A percentile compares a stretch with the other conserved stretches of the same genome.
These are phyloP conservation scores for Rhynchomys soricoides DNA, from an alignment of 2,113 vertebrate species.

Conservation along the genomic window DNA sequence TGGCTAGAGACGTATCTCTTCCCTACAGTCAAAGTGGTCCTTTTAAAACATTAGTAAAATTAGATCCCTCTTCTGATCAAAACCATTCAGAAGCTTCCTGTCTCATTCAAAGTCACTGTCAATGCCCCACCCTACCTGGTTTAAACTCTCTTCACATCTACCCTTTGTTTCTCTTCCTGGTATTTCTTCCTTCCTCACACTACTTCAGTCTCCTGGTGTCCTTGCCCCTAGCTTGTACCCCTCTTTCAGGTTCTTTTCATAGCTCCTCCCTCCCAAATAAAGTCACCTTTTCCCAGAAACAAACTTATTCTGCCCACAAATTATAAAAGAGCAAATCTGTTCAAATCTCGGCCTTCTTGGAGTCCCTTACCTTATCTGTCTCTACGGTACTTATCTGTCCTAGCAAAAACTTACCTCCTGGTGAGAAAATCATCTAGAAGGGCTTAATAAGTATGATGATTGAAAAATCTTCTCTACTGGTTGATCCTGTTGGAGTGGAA, in stretches of 20 bases:
- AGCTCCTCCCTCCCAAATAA: not conserved
- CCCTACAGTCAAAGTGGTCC: not conserved
- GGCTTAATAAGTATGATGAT: conserved; percentile 41
- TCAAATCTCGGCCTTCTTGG: not conserved
- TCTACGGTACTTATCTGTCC: conserved; percentile 5
- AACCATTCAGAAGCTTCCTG: not conserved
- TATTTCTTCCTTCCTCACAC: not conserved
- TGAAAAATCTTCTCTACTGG: conserved; percentile 49
- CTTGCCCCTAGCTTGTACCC: not conserved
- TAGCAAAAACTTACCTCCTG: not conserved
- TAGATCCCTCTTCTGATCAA: conserved; percentile 3
- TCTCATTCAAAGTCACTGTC: not conserved
- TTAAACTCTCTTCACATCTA: not conserved
- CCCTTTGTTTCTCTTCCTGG: not conserved
- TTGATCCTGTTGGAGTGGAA: conserved; percentile 1
- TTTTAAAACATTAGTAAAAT: conserved; percentile 27
- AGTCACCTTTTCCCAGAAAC: conserved; percentile 26
- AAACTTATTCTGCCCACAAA: not conserved
- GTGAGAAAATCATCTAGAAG: conserved; percentile 20
- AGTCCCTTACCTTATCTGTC: conserved; percentile 17
- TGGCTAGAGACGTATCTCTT: not conserved
- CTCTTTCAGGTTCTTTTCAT: not conserved
- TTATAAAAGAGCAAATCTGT: conserved; percentile 36
- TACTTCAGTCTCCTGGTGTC: not conserved
- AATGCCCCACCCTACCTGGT: not conserved